A percentile compares a stretch with the other conserved stretches of the same genome.
Evolutionary conservation across 2,113 vertebrate species (phyloP).

Genomic region (Dicaeum eximium): DNA sequence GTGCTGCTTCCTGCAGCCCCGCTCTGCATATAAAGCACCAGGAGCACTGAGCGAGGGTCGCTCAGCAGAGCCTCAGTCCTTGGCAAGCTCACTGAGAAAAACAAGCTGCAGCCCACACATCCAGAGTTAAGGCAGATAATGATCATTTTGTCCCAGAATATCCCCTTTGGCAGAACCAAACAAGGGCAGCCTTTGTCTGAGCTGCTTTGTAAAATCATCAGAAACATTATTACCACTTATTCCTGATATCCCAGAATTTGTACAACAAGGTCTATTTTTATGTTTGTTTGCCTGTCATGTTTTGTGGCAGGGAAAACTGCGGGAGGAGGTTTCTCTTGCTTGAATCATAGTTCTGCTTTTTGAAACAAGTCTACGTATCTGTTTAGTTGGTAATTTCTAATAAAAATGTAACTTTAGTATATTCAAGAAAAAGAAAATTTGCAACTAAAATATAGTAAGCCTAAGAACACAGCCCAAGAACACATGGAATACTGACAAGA

Average conservation of each 20-base stretch:
- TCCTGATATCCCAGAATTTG: neutral
- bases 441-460: neutral
- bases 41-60: neutral
- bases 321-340: neutral
- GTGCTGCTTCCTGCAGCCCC: neutral
- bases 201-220: neutral
- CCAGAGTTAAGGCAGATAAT: neutral
- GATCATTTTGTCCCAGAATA: neutral
- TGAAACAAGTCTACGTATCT: fast-evolving
- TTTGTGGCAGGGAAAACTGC: neutral
- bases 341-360: neutral
- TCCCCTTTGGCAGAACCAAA: neutral
- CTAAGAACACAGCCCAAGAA: neutral
- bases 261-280: neutral
- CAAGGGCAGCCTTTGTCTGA: neutral
- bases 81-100: constrained; percentile 4
- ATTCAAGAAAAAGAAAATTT: neutral
- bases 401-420: neutral
- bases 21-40: constrained; percentile 29
- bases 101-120: neutral
- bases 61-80: neutral
- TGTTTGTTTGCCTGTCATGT: neutral
- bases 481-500: neutral
- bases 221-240: neutral
- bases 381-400: neutral